Base-by-base conservation (phyloP, 2,888 invertebrate genomes). In the Acronicta leporina region DNA sequence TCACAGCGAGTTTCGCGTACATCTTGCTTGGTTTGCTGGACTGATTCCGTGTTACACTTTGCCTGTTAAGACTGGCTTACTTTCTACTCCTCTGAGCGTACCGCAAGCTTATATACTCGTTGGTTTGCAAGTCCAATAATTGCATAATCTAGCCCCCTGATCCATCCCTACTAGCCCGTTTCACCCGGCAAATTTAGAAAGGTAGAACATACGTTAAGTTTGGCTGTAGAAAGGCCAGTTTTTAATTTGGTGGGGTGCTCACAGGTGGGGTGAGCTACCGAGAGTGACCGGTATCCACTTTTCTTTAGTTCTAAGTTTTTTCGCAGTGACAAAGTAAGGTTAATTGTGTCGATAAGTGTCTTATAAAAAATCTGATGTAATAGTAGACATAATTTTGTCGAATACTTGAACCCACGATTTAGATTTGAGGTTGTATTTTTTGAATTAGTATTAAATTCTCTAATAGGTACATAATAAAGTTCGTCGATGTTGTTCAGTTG, bases 1-100 rank as follows among this genome's bases (percentile, higher is more conserved):
- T 94, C 90, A 94, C 94, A 87, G 94, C 90, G 88, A 94, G 87
- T 90, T 92, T 92, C 70, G 94, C 89, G 94, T 92, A 92, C 94
- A 94, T 94, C 85, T 90, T 93, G 88, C 83, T 85, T 86, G 79
- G 65, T 71, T 85, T 80, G 93, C 93, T 93, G 93, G 92, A 92
- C 90, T 92, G 92, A 91, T 87, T 83, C 80, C 77, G 75, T 85
- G 77, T 81, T 84, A 87, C 87, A 87, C 88, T 88, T 86, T 82
- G 84, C 75, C 81, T 88, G 85, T 68, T 74, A 85, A 85, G 85
- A 76, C 86, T 89, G 87, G 82, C 80, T 91, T 84, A 86, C 89
- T 92, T 91, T 92, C 89, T 92, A 86, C 86, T 87, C 83, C 68
- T 82, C 80, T 73, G 74, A 82, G 80, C 86, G 86, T 51, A 79